Conservation (phyloP, 1,140 invertebrate genomes). For the Episyrphus balteatus region DNA sequence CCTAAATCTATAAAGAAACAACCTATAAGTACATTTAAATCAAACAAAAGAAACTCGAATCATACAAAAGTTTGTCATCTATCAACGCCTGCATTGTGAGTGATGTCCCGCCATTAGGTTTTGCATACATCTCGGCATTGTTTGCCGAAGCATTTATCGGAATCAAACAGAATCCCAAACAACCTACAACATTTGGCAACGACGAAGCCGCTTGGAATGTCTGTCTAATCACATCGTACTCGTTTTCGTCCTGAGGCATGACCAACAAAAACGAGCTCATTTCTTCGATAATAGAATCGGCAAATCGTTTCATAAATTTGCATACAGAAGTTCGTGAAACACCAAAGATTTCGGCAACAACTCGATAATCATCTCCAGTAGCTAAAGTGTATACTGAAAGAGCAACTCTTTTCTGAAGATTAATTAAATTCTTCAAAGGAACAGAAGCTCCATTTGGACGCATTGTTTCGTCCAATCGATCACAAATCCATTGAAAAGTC, state of each 20-base stretch:
- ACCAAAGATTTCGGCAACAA: slow-evolving; percentile 15
- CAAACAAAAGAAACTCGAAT: background rate
- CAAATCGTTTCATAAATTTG: slow-evolving; percentile 20
- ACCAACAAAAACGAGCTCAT: slow-evolving; percentile 15
- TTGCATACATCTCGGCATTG: background rate
- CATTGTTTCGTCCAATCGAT: slow-evolving; percentile 9
- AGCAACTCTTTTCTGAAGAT: slow-evolving; percentile 18
- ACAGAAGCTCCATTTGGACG: slow-evolving; percentile 1
- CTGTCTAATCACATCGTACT: slow-evolving; percentile 15
- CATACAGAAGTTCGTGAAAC: slow-evolving; percentile 11
- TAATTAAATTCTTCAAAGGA: background rate
- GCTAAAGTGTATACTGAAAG: slow-evolving; percentile 22
- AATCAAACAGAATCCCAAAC: slow-evolving; percentile 22
- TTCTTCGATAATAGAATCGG: slow-evolving; percentile 9
- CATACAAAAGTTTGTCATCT: slow-evolving; percentile 22
- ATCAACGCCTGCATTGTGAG: slow-evolving; percentile 22
- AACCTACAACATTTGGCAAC: slow-evolving; percentile 23
- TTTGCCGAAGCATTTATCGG: slow-evolving; percentile 8
- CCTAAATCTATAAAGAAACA: slow-evolving; percentile 10
- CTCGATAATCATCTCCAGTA: slow-evolving; percentile 16
- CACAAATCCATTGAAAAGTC: slow-evolving; percentile 19
- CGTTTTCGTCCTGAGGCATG: slow-evolving; percentile 14
- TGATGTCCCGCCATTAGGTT: background rate
- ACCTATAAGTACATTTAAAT: background rate
- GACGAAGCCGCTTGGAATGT: slow-evolving; percentile 18